These are phyloP conservation scores for Gonatopus flavifemur DNA, from an alignment of 1,140 invertebrate genomes.

Conservation along the genomic window DNA sequence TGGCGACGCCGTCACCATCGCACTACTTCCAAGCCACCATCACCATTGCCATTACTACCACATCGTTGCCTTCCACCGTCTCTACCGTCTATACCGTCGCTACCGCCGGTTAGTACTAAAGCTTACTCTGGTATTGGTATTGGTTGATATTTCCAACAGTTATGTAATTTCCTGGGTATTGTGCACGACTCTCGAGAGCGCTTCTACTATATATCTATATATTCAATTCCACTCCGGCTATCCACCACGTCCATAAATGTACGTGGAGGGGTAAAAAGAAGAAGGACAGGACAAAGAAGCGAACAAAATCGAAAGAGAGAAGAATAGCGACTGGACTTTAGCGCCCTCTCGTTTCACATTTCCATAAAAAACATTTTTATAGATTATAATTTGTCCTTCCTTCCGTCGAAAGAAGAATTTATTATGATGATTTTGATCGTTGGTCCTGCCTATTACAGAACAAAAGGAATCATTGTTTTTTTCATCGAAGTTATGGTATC, in stretches of 20 bases:
- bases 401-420: no score
- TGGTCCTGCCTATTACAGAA: no score
- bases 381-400: no score
- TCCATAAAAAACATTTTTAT: no score
- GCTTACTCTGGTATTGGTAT: conserved; percentile 41
- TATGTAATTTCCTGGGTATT: conserved; percentile 62
- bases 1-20: conserved; percentile 17
- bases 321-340: no score
- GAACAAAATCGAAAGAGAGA: no score
- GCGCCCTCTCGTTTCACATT: no score
- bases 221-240: neutral
- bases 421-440: no score
- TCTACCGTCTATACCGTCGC: neutral
- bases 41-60: conserved; percentile 2
- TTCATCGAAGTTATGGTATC: no score
- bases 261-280: conserved; percentile 16
- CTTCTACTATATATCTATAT: neutral
- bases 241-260: conserved; percentile 47
- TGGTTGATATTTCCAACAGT: conserved; percentile 60
- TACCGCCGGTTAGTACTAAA: conserved; percentile 25
- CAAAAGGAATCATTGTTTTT: no score
- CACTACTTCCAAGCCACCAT: neutral
- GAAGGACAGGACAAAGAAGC: neutral
- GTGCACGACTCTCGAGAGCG: conserved; percentile 37
- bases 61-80: conserved; percentile 2